Evolutionary conservation across 2,888 invertebrate genomes (phyloP), one percentile per base, ranked within the genome.

Genomic region (Stenchaetothrips biformis): DNA sequence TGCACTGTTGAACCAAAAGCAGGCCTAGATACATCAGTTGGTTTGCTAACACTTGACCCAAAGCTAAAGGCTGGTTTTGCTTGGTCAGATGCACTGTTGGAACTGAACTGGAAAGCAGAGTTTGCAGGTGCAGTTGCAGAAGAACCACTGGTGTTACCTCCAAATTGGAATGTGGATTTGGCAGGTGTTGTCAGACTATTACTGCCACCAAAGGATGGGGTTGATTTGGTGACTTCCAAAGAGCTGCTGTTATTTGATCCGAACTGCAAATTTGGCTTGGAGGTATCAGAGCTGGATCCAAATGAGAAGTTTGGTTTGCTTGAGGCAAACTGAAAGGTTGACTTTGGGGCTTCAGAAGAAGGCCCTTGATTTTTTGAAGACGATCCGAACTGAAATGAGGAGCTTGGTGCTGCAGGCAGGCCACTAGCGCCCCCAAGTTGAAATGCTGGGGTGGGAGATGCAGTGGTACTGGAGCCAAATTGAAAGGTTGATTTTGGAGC

Each of bases 61-160:
- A 37, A 37, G 37, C 37, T 4, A 21, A 67, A 67, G 21, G 67
- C 67, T 67, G 67, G 67, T 21, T 67, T 67, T 0, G 67, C 9
- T 21, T 67, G 18, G 6, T 18, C 53, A 11, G 53, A 53, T 18
- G 53, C 4, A 6, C 6, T 53, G 53, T 2, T 7, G 0, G 21
- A 67, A n/a, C 67, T 21, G 21, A 67, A 67, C 21, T 67, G 67
- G 21, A 67, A 67, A 21, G 67, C n/a, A n/a, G 67, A 67, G n/a
- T 21, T 67, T 67, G 67, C 8, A 67, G 67, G 13, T 13, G 9
- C 53, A 13, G 53, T 53, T 53, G 53, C 53, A 53, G 53, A 2
- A 6, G 53, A 6, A 9, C 9, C 16, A 53, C 6, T 53, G 53
- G 3, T 53, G 2, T 7, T 6, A 53, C 13, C 13, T 53, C 53